These are phyloP conservation scores for Pteropus rufus DNA, from an alignment of 2,797 vertebrate species.

Conservation along the genomic window DNA sequence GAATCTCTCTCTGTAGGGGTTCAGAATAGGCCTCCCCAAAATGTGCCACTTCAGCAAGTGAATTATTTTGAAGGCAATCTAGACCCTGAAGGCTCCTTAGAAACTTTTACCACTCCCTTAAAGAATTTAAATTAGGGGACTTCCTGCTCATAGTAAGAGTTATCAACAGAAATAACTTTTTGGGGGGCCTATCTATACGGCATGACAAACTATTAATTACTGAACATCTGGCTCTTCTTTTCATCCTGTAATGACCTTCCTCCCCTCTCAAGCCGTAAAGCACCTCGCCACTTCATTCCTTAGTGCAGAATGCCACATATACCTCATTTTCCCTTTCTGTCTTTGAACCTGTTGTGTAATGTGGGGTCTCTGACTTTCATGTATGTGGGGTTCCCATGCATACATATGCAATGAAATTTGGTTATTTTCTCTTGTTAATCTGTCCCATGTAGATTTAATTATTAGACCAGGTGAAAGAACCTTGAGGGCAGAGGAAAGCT, in stretches of 20 bases:
- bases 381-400: neutral
- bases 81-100: neutral
- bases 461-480: neutral
- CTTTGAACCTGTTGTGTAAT: neutral
- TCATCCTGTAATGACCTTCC: neutral
- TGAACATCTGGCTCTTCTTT: neutral
- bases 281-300: neutral
- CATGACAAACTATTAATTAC: neutral
- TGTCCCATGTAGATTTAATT: neutral
- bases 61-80: neutral
- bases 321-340: neutral
- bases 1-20: neutral
- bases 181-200: neutral
- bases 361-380: neutral
- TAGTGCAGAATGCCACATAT: neutral
- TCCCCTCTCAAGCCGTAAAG: neutral
- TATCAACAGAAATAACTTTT: too few relatives aligned
- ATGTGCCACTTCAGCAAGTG: neutral
- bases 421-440: neutral
- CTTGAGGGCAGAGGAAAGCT: neutral
- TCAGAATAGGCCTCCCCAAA: neutral
- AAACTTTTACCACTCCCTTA: neutral
- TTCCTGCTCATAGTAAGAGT: neutral
- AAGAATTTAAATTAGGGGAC: neutral
- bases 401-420: neutral